Conservation (phyloP, 1,140 invertebrate species). For the Globodera ellingtonae region DNA sequence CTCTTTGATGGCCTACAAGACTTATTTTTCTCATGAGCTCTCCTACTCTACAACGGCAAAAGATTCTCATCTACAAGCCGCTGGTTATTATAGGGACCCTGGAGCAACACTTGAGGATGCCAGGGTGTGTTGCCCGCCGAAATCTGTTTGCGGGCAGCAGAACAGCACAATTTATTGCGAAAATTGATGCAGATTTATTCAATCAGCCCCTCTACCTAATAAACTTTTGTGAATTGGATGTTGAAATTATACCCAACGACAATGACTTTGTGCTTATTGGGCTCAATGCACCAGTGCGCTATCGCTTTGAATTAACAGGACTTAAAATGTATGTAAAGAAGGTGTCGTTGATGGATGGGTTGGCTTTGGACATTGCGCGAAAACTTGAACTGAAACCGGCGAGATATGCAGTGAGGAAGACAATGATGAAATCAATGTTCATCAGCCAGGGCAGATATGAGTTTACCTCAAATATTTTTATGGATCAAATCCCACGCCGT, state of each 20-base stretch:
- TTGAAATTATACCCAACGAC: conserved; percentile 12
- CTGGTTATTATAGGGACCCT: not conserved
- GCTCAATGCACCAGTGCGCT: not conserved
- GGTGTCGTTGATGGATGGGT: conserved; percentile 10
- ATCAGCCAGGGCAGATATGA: conserved; percentile 12
- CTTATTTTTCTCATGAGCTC: not conserved
- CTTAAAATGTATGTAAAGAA: conserved; percentile 6
- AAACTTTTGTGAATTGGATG: not conserved
- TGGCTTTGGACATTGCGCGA: conserved; percentile 20
- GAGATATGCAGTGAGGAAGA: conserved; percentile 21
- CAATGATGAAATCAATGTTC: conserved; percentile 25
- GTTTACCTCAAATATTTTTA: conserved; percentile 29
- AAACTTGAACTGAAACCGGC: conserved; percentile 19
- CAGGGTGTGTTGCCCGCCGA: not conserved
- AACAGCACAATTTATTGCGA: not conserved
- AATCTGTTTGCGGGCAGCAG: not conserved
- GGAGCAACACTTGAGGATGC: not conserved
- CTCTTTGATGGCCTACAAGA: too few species aligned
- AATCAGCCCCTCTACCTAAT: too few species aligned
- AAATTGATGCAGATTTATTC: too few species aligned
- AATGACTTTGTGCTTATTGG: conserved; percentile 2
- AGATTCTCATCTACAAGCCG: not conserved
- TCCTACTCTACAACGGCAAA: not conserved
- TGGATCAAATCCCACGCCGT: conserved; percentile 20
- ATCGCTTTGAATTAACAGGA: not conserved